Percentiles rank a stretch among this genome's conserved stretches.
phyloP scores from a whole-genome alignment of 1,140 invertebrate genomes.

The Zaprionus tsacasi region DNA sequence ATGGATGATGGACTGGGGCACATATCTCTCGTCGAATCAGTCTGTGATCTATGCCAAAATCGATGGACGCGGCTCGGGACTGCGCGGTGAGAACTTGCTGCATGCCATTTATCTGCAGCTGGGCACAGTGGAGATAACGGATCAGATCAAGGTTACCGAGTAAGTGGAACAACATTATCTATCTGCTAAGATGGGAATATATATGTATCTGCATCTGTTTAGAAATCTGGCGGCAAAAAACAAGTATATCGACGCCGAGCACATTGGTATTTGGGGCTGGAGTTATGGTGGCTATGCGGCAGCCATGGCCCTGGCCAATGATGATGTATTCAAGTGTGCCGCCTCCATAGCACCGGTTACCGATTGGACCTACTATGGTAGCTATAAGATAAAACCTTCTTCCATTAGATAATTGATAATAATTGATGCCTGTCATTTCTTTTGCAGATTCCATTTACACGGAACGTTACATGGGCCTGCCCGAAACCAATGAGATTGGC shows the following conservation, averaged over 20 bases:
- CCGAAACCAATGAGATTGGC: slow-evolving; percentile 90
- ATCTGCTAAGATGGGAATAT: too few relatives aligned
- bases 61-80: slow-evolving; percentile 94
- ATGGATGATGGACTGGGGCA: slow-evolving; percentile 91
- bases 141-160: slow-evolving; percentile 88
- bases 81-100: slow-evolving; percentile 93
- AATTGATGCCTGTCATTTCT: too few relatives aligned
- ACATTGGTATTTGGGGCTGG: slow-evolving; percentile 94
- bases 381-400: background rate
- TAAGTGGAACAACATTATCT: slow-evolving; percentile 55
- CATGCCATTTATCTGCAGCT: slow-evolving; percentile 93
- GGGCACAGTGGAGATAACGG: slow-evolving; percentile 94
- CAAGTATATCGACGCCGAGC: slow-evolving; percentile 88
- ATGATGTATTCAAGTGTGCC: slow-evolving; percentile 93
- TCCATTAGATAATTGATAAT: too few relatives aligned
- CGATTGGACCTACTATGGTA: slow-evolving; percentile 94
- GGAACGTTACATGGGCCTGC: slow-evolving; percentile 96
- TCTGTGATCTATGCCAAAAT: slow-evolving; percentile 94
- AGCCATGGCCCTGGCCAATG: slow-evolving; percentile 92
- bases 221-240: slow-evolving; percentile 86
- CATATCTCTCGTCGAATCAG: slow-evolving; percentile 92
- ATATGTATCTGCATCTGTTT: slow-evolving; percentile 58
- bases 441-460: slow-evolving; percentile 99
- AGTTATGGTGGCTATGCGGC: slow-evolving; percentile 96
- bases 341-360: slow-evolving; percentile 97